Evolutionary conservation across 2,888 invertebrate genomes (phyloP), one percentile per base, ranked within the genome.

Genomic region (Venusia cambrica): DNA sequence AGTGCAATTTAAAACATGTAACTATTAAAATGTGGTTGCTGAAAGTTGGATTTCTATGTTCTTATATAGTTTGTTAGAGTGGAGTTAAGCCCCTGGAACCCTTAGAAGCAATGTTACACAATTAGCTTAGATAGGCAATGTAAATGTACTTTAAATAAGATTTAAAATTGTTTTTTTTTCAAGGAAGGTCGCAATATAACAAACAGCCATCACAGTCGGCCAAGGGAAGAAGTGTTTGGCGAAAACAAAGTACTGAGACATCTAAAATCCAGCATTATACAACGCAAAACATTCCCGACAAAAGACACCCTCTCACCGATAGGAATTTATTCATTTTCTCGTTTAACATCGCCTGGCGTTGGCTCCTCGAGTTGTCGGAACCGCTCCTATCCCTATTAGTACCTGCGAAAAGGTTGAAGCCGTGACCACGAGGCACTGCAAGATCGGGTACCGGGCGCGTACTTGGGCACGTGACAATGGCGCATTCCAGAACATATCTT

Each of bases 241-340:
- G 64, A 62, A 71, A 73, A 73, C 64, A 70, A 69, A 62, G 70
- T 69, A 77, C 62, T 67, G 69, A 74, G 68, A 80, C 80, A 81
- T 75, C 78, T 78, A 83, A 64, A 60, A 62, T 68, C 43, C 35
- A 51, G 51, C 51, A 51, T 44, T 48, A 38, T 51, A 51, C 51
- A 51, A 48, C 48, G 51, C 50, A 48, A 48, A 29, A 47, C 48
- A 51, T 61, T 62, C 69, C 74, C 73, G 65, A 62, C 60, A 63
- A 68, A 71, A 67, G 55, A 66, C 73, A 72, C 67, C 74, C 72
- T 80, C 90, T 90, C 93, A 96, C 96, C 94, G 95, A 95, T 89
- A 96, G 89, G 88, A 96, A 96, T 85, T 94, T 95, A 92, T 95
- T 94, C 89, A 96, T 96, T 92, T 95, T 95, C 89, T 95, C 94